Percentiles rank a stretch among this genome's conserved stretches.
phyloP scores from a whole-genome alignment of 2,113 vertebrate species.

The Bufo gargarizans region DNA sequence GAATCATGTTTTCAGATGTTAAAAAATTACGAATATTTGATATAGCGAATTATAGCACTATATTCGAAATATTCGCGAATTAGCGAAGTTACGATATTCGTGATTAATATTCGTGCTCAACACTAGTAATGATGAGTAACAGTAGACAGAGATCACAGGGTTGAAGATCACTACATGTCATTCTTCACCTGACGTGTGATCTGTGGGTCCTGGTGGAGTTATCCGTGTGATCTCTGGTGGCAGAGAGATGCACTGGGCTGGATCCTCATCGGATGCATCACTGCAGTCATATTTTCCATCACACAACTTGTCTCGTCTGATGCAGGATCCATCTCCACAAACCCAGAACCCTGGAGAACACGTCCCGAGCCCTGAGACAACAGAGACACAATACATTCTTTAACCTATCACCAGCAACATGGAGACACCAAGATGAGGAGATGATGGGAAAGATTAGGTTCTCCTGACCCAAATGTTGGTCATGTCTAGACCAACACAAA shows the following conservation, averaged over 20 bases:
- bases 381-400: neutral
- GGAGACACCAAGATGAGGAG: neutral
- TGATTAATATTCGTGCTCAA: too few relatives aligned
- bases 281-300: slow-evolving; percentile 76
- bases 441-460: neutral
- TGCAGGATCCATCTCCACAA: slow-evolving; percentile 75
- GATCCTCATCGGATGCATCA: slow-evolving; percentile 76
- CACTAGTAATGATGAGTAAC: too few relatives aligned
- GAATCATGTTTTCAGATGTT: too few relatives aligned
- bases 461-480: neutral
- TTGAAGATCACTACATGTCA: neutral
- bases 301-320: slow-evolving; percentile 68
- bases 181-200: slow-evolving; percentile 58
- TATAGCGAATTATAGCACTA: too few relatives aligned
- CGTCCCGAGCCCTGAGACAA: slow-evolving; percentile 61
- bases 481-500: too few relatives aligned
- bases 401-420: neutral
- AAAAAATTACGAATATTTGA: too few relatives aligned
- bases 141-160: too few relatives aligned
- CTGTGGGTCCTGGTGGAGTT: neutral
- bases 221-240: slow-evolving; percentile 22
- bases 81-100: too few relatives aligned
- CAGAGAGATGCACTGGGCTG: slow-evolving; percentile 63
- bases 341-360: slow-evolving; percentile 73
- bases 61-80: too few relatives aligned